phyloP scores from a whole-genome alignment of 1,140 invertebrate species.

The Doryteuthis pealeii region DNA sequence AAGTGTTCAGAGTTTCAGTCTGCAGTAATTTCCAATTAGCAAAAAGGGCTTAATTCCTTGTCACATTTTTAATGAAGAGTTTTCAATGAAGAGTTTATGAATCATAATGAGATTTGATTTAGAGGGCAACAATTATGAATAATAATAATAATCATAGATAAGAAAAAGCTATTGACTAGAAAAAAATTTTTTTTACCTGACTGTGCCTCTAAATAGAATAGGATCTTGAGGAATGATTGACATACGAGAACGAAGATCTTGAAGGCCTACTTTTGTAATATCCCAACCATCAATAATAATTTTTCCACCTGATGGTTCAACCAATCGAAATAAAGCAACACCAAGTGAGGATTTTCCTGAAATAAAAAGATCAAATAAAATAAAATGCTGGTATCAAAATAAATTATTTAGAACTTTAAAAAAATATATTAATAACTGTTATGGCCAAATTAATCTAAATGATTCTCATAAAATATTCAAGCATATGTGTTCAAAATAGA shows the following conservation, averaged over 20 bases:
- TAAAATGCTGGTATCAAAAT: slow-evolving; percentile 52
- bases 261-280: slow-evolving; percentile 49
- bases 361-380: slow-evolving; percentile 61
- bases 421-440: not conserved
- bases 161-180: not conserved
- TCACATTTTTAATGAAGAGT: too few species aligned
- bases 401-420: not conserved
- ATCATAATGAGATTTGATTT: too few species aligned
- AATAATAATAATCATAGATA: not conserved
- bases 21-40: too few species aligned
- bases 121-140: too few species aligned
- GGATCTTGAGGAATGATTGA: slow-evolving; percentile 64
- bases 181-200: slow-evolving; percentile 40
- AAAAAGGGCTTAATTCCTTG: too few species aligned
- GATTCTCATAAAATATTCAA: too few species aligned
- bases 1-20: too few species aligned
- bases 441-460: slow-evolving; percentile 3
- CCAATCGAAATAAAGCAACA: slow-evolving; percentile 64
- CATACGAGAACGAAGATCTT: slow-evolving; percentile 54
- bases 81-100: too few species aligned
- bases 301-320: slow-evolving; percentile 60
- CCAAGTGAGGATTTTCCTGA: slow-evolving; percentile 66
- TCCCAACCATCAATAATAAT: slow-evolving; percentile 55
- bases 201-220: slow-evolving; percentile 60
- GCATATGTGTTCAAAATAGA: too few species aligned